These are phyloP conservation scores for Drosophila incognita DNA, from an alignment of 2,888 invertebrate genomes.

Conservation along the genomic window DNA sequence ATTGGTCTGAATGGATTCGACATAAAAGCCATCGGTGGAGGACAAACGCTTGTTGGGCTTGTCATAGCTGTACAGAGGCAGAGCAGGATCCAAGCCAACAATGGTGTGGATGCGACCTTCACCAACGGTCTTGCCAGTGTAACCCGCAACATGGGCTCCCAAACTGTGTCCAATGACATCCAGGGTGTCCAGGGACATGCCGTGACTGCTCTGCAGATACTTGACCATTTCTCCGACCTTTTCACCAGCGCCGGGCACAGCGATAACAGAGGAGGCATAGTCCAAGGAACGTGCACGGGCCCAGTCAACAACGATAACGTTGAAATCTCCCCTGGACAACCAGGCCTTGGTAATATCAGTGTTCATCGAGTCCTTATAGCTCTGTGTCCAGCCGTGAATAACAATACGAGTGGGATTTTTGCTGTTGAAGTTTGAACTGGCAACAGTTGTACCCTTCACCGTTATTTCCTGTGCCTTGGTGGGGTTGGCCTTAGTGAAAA, in stretches of 20 bases:
- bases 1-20: constrained; percentile 81
- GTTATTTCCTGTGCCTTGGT: constrained; percentile 38
- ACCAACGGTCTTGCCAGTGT: constrained; percentile 86
- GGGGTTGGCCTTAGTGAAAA: constrained; percentile 69
- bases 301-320: constrained; percentile 88
- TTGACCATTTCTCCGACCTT: constrained; percentile 69
- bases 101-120: constrained; percentile 87
- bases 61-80: constrained; percentile 67
- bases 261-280: constrained; percentile 86
- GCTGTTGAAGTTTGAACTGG: constrained; percentile 46
- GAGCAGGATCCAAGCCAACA: constrained; percentile 84
- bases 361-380: constrained; percentile 63
- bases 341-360: constrained; percentile 84
- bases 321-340: constrained; percentile 86
- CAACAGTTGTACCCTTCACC: constrained; percentile 23
- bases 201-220: constrained; percentile 85
- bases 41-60: constrained; percentile 62
- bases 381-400: constrained; percentile 87
- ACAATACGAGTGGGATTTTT: constrained; percentile 43
- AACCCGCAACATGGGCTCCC: constrained; percentile 87
- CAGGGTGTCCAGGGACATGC: constrained; percentile 85
- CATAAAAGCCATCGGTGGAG: constrained; percentile 72
- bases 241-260: constrained; percentile 66
- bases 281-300: constrained; percentile 86
- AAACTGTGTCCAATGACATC: constrained; percentile 87